Evolutionary conservation across 2,888 invertebrate species (phyloP).

Genomic region (Dicyrtomina minuta): DNA sequence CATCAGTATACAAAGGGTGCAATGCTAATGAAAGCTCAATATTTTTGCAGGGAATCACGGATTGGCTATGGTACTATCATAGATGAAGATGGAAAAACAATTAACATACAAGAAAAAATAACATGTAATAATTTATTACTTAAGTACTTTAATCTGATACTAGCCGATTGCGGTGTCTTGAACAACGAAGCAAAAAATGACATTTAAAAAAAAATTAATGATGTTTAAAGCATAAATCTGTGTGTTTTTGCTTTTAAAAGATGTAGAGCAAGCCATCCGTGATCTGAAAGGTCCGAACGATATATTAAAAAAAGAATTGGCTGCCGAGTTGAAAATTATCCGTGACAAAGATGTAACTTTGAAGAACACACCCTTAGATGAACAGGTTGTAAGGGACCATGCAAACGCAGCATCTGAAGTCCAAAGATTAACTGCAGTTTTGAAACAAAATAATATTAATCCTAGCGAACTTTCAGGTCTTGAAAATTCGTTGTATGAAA

Average conservation of each 20-base stretch:
- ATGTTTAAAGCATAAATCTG: neutral
- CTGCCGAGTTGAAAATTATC: slow-evolving; percentile 1
- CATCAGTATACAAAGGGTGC: too few species aligned
- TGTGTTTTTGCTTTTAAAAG: slow-evolving; percentile 1
- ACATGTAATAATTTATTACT: slow-evolving; percentile 17
- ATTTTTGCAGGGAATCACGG: slow-evolving; percentile 28
- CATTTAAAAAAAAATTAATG: slow-evolving; percentile 13
- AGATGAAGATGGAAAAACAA: slow-evolving; percentile 32
- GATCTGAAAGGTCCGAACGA: slow-evolving; percentile 42
- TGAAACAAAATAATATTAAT: slow-evolving; percentile 26
- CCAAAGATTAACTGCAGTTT: slow-evolving; percentile 1
- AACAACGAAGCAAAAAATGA: too few species aligned
- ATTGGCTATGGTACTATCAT: slow-evolving; percentile 29
- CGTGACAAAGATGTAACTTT: slow-evolving; percentile 31
- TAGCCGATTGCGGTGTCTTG: too few species aligned
- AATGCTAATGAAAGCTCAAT: too few species aligned
- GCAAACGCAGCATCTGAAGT: slow-evolving; percentile 23
- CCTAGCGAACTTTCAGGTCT: slow-evolving; percentile 37
- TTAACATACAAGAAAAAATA: slow-evolving; percentile 33
- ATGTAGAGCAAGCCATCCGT: slow-evolving; percentile 34
- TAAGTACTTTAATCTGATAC: too few species aligned
- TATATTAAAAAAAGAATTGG: slow-evolving; percentile 26
- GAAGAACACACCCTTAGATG: slow-evolving; percentile 39
- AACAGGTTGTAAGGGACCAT: slow-evolving; percentile 42
- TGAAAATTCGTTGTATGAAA: slow-evolving; percentile 25